phyloP scores from a whole-genome alignment of 2,113 vertebrate genomes.

The Sciurus niger region DNA sequence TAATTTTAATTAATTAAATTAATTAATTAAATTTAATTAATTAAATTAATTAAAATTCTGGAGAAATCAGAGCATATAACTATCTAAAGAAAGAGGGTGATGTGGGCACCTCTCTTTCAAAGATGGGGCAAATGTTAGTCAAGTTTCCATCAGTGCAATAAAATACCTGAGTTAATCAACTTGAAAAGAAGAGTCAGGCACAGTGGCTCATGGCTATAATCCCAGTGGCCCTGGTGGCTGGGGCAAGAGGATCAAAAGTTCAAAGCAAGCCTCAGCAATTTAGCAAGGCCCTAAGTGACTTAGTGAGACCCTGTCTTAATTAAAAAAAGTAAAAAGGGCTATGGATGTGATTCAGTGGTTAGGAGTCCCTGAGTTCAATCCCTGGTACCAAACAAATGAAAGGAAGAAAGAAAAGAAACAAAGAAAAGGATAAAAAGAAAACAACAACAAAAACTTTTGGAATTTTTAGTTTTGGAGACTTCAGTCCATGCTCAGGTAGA shows the following conservation, averaged over 20 bases:
- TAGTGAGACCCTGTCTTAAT: not conserved
- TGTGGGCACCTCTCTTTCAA: not conserved
- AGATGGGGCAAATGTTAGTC: not conserved
- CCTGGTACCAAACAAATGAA: not conserved
- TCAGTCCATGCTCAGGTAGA: not conserved
- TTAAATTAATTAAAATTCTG: constrained; percentile 10
- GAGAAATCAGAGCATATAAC: constrained; percentile 18
- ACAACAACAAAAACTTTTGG: not conserved
- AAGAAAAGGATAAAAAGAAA: not conserved
- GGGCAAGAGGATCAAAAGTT: not conserved
- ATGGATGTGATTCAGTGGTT: not conserved
- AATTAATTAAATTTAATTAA: too few relatives aligned
- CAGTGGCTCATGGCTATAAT: not conserved
- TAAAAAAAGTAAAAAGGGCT: not conserved
- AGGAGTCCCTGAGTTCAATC: not conserved
- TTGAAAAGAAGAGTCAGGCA: not conserved
- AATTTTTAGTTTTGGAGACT: not conserved
- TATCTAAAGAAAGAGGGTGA: not conserved
- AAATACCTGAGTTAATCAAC: not conserved
- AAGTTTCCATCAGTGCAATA: not conserved
- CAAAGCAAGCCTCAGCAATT: not conserved
- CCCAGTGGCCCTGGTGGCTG: not conserved
- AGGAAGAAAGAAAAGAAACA: too few relatives aligned
- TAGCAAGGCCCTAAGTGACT: not conserved
- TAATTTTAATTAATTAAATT: too few relatives aligned